Percentiles rank a stretch among this genome's conserved stretches.
Conservation (phyloP, 1,140 invertebrate genomes). For the Sycophaga agraensis region DNA sequence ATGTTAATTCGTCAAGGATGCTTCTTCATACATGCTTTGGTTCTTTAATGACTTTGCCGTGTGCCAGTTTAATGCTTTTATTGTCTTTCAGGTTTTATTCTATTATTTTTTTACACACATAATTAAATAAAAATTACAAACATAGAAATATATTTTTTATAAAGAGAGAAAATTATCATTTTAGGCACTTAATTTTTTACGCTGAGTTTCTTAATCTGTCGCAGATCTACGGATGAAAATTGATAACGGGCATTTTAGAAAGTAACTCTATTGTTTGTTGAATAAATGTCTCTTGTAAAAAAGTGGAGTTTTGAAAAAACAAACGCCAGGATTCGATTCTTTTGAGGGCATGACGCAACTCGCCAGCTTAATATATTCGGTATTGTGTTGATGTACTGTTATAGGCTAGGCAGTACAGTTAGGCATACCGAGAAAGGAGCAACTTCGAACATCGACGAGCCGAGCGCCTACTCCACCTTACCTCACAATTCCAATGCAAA, state of each 20-base stretch:
- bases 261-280: not conserved
- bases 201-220: not conserved
- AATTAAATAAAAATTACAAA: too few species aligned
- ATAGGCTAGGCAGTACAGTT: slow-evolving; percentile 30
- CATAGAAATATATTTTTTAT: not conserved
- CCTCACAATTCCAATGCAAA: not conserved
- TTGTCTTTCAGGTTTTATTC: too few species aligned
- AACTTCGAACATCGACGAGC: slow-evolving; percentile 13
- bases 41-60: too few species aligned
- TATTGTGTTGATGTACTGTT: slow-evolving; percentile 31
- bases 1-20: too few species aligned
- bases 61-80: too few species aligned
- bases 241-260: too few species aligned
- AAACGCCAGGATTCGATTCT: not conserved
- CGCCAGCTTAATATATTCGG: slow-evolving; percentile 19
- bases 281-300: not conserved
- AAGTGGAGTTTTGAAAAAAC: not conserved
- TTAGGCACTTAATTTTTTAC: not conserved
- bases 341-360: slow-evolving; percentile 16
- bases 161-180: not conserved
- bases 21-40: too few species aligned
- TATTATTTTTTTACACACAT: too few species aligned
- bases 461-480: not conserved
- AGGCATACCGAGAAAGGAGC: slow-evolving; percentile 29
- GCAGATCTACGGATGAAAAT: too few species aligned